These are phyloP conservation scores for Conops quadrifasciatus DNA, from an alignment of 2,888 invertebrate genomes.

Conservation along the genomic window DNA sequence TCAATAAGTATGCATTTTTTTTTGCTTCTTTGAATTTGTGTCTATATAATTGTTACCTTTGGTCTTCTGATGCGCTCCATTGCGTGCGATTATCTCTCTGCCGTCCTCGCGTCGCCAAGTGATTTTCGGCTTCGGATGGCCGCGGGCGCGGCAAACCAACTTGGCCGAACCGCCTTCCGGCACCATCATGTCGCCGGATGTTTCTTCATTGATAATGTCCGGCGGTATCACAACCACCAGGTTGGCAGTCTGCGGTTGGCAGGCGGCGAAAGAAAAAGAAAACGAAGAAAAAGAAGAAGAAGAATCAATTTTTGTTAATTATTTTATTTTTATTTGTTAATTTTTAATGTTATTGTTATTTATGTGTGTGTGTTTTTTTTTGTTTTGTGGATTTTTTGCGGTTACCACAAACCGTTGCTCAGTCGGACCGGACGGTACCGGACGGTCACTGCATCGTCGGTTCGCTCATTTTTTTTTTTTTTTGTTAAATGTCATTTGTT, in stretches of 20 bases:
- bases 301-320: not conserved
- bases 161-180: conserved; percentile 92
- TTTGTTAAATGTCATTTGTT: too few species aligned
- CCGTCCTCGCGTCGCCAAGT: conserved; percentile 89
- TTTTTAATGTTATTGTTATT: conserved; percentile 21
- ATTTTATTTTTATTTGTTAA: not conserved
- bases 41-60: conserved; percentile 69
- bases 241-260: conserved; percentile 75
- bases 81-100: conserved; percentile 80
- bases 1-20: too few species aligned
- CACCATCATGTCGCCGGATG: conserved; percentile 92
- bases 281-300: not conserved
- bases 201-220: conserved; percentile 88
- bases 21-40: not conserved
- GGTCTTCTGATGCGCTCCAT: conserved; percentile 76
- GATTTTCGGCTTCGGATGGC: conserved; percentile 85
- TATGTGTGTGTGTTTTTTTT: not conserved
- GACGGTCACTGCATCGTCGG: too few species aligned
- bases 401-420: too few species aligned
- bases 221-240: conserved; percentile 92
- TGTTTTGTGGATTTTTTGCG: too few species aligned
- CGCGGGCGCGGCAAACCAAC: conserved; percentile 84
- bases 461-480: too few species aligned
- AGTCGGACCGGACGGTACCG: too few species aligned
- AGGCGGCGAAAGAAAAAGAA: not conserved